Base-by-base conservation (phyloP, 2,797 vertebrate species). In the Dermochelys coriacea region DNA sequence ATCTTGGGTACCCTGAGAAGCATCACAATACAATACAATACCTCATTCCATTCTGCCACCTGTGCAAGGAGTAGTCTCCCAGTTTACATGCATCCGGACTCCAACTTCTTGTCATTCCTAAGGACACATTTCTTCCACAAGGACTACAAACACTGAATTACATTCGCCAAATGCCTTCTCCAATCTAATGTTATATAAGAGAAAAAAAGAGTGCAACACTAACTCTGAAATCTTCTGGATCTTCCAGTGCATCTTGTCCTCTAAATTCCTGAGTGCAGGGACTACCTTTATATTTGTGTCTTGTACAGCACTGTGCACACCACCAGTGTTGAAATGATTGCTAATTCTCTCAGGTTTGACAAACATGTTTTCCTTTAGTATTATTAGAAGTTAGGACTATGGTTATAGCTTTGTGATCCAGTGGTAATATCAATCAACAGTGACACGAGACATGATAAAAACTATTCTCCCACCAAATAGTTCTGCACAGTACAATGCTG, bases 401-500 rank as follows among this genome's bases (percentile, higher is more conserved):
- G 18, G 19, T 64, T 87, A 18, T 23, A 52, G 45, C 50, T 93
- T 95, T 85, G 52, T 61, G 2, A 71, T 80, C 81, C 75, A 81
- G 87, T 82, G 89, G 85, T 55, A 23, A 54, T 86, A 87, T 51
- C 82, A 77, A 94, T 92, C 92, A 96, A 95, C 95, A 96, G 82
- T 91, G 94, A 90, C 34, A 19, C 91, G 96, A 93, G 83, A 95
- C 92, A 96, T 4, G 55, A 88, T 89, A 92, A 89, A 90, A 93
- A 97, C 55, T 94, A 93, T 90, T 97, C 95, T 95, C 95, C 86
- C 96, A 96, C 47, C 85, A 90, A 95, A 96, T 37, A 93, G 90
- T 82, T 49, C 85, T 87, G 61, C 83, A 57, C 79, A 95, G 96
- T 78, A 98, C 97, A 98, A 98, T 97, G 96, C 52, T 37, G 54